These are phyloP conservation scores for Sthenelais limicola DNA, from an alignment of 2,888 invertebrate species.

Conservation along the genomic window DNA sequence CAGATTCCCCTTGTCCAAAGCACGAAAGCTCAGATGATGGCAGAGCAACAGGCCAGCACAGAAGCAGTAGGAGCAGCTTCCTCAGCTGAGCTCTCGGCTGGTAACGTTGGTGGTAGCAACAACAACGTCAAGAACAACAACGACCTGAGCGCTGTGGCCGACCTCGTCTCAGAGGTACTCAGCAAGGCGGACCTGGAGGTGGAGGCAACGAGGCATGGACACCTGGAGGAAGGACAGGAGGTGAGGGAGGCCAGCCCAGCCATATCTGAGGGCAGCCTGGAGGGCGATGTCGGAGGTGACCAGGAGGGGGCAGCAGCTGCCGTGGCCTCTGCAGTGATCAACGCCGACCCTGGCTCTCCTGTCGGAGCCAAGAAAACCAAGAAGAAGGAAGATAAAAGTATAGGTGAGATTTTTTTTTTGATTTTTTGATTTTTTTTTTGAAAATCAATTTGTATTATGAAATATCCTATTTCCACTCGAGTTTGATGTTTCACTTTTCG, in stretches of 20 bases:
- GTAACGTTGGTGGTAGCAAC: neutral
- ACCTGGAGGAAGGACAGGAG: neutral
- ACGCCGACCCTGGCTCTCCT: neutral
- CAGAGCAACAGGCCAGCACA: neutral
- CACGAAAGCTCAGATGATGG: neutral
- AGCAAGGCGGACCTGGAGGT: neutral
- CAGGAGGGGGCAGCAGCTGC: neutral
- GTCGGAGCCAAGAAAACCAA: conserved; percentile 39
- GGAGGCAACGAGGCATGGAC: neutral
- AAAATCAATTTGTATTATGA: too few species aligned
- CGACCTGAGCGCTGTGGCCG: too few species aligned
- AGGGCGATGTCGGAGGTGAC: neutral
- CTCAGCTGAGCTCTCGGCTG: neutral
- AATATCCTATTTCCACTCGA: too few species aligned
- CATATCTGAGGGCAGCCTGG: conserved; percentile 12
- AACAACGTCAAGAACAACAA: neutral
- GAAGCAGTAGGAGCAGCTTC: neutral
- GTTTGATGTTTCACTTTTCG: too few species aligned
- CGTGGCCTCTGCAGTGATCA: neutral
- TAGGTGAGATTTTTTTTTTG: conserved; percentile 45
- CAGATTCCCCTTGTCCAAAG: neutral
- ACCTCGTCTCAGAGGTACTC: conserved; percentile 10
- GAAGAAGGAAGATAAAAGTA: conserved; percentile 47
- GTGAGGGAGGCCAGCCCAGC: conserved; percentile 14
- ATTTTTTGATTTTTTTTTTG: neutral